Conservation (phyloP, 2,888 invertebrate genomes). For the Drosophila neonasuta region DNA sequence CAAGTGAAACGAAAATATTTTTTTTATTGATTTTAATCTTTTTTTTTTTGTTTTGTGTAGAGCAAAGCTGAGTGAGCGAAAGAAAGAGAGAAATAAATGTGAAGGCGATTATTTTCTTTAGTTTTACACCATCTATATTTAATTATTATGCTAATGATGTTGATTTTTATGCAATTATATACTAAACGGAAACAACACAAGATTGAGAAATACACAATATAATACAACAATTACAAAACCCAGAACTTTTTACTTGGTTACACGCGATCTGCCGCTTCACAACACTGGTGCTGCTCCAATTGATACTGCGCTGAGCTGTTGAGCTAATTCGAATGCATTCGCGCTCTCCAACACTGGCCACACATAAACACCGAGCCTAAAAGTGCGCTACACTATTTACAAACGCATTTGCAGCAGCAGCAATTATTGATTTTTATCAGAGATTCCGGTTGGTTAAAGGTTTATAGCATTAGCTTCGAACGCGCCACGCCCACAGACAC, state of each 20-base stretch:
- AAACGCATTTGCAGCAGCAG: constrained; percentile 12
- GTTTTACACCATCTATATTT: constrained; percentile 58
- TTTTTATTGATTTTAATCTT: constrained; percentile 46
- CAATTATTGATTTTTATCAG: constrained; percentile 21
- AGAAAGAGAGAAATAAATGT: constrained; percentile 14
- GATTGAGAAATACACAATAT: constrained; percentile 70
- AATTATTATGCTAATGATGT: constrained; percentile 52
- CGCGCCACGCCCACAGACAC: constrained; percentile 10
- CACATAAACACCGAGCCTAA: constrained; percentile 5
- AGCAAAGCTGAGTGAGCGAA: constrained; percentile 15
- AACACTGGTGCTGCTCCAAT: constrained; percentile 10
- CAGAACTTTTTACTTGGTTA: constrained; percentile 36
- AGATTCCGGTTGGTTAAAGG: constrained; percentile 11
- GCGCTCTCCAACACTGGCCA: constrained; percentile 5
- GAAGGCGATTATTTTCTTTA: constrained; percentile 58
- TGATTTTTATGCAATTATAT: constrained; percentile 69
- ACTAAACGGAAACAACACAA: constrained; percentile 68
- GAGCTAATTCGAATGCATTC: constrained; percentile 8
- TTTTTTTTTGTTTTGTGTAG: constrained; percentile 12
- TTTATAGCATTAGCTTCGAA: constrained; percentile 22
- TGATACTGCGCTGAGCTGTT: constrained; percentile 10
- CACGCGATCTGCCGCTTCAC: constrained; percentile 1
- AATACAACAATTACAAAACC: constrained; percentile 42
- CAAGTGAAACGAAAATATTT: constrained; percentile 55
- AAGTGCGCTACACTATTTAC: constrained; percentile 31